Evolutionary conservation across 1,140 invertebrate genomes (phyloP).

Genomic region (Nasonia vitripennis): DNA sequence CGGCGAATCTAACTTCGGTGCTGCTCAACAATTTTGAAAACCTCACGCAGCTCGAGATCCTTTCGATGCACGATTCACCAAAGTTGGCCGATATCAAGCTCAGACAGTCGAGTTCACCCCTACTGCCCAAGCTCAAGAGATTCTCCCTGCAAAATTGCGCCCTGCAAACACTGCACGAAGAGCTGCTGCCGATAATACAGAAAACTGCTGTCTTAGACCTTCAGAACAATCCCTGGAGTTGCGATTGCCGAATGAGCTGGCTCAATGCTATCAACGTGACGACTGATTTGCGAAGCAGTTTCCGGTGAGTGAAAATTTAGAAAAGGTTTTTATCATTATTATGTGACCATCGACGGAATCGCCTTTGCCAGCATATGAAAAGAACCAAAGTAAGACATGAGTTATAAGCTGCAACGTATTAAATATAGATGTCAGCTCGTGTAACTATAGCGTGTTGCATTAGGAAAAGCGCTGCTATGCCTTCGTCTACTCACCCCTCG

Average conservation of each 20-base stretch:
- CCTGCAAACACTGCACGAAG: slow-evolving; percentile 59
- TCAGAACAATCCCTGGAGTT: slow-evolving; percentile 72
- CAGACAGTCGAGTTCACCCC: slow-evolving; percentile 53
- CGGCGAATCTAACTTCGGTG: slow-evolving; percentile 63
- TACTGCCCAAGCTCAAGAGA: slow-evolving; percentile 65
- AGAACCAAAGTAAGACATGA: background rate
- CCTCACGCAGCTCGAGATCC: slow-evolving; percentile 62
- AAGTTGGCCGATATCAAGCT: slow-evolving; percentile 59
- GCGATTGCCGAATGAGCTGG: slow-evolving; percentile 73
- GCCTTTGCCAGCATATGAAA: background rate
- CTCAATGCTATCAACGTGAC: slow-evolving; percentile 62
- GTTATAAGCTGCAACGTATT: background rate
- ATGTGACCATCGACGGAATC: no score
- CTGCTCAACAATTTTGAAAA: slow-evolving; percentile 69
- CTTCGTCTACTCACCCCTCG: no score
- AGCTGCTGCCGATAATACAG: slow-evolving; percentile 65
- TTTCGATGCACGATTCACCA: slow-evolving; percentile 62
- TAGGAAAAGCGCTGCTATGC: background rate
- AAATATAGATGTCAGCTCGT: background rate
- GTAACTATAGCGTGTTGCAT: background rate
- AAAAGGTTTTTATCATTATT: background rate
- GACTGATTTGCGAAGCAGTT: slow-evolving; percentile 60
- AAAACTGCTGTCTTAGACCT: slow-evolving; percentile 65
- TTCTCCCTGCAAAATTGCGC: slow-evolving; percentile 64
- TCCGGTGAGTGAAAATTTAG: slow-evolving; percentile 62